These are phyloP conservation scores for Pantala flavescens DNA, from an alignment of 1,140 invertebrate species.

Conservation along the genomic window DNA sequence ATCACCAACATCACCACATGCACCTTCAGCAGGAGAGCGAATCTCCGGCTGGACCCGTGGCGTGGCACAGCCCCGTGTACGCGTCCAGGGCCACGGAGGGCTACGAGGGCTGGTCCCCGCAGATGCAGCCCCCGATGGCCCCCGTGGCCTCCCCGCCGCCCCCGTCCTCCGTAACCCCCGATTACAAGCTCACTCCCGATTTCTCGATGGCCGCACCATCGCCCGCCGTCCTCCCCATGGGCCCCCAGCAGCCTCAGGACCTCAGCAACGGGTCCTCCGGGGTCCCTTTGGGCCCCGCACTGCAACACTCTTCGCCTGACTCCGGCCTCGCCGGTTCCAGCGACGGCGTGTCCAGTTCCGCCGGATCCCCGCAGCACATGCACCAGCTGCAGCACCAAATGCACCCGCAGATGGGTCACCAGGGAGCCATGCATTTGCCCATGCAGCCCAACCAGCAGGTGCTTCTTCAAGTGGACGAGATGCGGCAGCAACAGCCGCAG, in stretches of 20 bases:
- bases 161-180: background rate
- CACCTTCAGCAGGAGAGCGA: background rate
- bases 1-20: background rate
- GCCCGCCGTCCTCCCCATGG: background rate
- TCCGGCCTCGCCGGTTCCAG: conserved; percentile 28
- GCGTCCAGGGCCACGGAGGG: background rate
- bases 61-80: background rate
- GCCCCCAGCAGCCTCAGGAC: background rate
- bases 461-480: conserved; percentile 10
- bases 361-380: conserved; percentile 28
- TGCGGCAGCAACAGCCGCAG: conserved; percentile 22
- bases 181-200: background rate
- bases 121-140: background rate
- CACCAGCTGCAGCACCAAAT: conserved; percentile 22
- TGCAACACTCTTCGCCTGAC: conserved; percentile 22
- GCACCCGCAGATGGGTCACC: conserved; percentile 12
- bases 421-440: background rate
- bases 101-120: background rate
- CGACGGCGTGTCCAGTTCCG: conserved; percentile 25
- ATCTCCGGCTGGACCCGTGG: background rate
- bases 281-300: background rate
- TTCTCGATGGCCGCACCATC: background rate
- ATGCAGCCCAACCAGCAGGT: background rate
- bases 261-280: background rate
- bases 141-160: background rate